phyloP scores from a whole-genome alignment of 2,113 vertebrate genomes.

The Hucho hucho region DNA sequence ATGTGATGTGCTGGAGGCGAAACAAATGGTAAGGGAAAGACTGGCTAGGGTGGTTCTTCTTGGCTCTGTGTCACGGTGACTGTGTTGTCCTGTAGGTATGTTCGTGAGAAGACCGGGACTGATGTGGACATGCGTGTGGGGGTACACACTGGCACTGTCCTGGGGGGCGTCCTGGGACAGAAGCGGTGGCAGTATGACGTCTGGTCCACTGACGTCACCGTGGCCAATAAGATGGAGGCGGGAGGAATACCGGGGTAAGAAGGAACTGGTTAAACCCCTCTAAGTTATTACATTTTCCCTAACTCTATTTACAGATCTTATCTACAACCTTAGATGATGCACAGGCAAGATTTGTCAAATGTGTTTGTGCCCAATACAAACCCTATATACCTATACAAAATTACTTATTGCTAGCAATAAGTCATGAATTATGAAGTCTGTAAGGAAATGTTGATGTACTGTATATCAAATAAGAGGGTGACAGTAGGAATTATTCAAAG shows the following conservation, averaged over 20 bases:
- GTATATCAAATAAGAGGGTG: too few relatives aligned
- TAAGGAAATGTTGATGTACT: too few relatives aligned
- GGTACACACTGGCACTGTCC: constrained; percentile 89
- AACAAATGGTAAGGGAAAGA: not conserved
- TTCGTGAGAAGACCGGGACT: constrained; percentile 90
- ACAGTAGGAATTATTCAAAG: too few relatives aligned
- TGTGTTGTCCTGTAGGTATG: constrained; percentile 74
- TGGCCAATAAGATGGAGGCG: constrained; percentile 96
- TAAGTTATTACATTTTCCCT: too few relatives aligned
- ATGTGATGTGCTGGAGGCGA: not conserved
- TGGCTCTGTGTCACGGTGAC: not conserved
- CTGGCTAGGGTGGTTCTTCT: not conserved
- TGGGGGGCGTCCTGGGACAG: constrained; percentile 92
- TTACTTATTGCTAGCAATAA: too few relatives aligned
- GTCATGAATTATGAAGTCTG: too few relatives aligned
- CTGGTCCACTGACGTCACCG: constrained; percentile 93
- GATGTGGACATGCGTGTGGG: constrained; percentile 95
- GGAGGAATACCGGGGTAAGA: constrained; percentile 89
- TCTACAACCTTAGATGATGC: not conserved
- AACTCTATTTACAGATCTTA: not conserved
- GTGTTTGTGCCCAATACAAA: too few relatives aligned
- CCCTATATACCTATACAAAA: too few relatives aligned
- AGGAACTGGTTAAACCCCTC: not conserved
- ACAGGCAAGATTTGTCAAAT: too few relatives aligned
- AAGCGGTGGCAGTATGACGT: constrained; percentile 96